A percentile compares a stretch with the other conserved stretches of the same genome.
phyloP scores from a whole-genome alignment of 2,113 vertebrate species.

The Crotalus tigris region DNA sequence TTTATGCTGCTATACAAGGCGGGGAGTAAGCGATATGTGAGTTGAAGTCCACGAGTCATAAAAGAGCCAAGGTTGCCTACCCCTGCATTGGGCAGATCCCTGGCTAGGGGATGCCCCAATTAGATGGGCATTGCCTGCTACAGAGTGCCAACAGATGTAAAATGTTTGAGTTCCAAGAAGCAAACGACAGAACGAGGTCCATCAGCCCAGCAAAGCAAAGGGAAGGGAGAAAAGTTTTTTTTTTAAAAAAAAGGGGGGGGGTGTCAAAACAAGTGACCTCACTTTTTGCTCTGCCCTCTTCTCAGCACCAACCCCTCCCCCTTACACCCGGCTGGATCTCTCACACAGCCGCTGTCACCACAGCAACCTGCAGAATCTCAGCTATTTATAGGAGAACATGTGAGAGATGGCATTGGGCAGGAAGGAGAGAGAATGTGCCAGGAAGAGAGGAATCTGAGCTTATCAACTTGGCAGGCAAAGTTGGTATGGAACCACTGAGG shows the following conservation, averaged over 20 bases:
- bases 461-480: neutral
- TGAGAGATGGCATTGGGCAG: constrained; percentile 33
- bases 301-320: constrained; percentile 7
- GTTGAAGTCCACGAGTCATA: too few species aligned
- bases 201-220: neutral
- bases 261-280: neutral
- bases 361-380: constrained; percentile 56
- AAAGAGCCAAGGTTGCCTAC: too few species aligned
- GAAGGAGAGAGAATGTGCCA: neutral
- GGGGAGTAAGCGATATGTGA: too few species aligned
- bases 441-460: neutral
- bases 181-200: neutral
- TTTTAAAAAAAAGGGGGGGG: neutral
- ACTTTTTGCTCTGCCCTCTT: neutral
- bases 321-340: constrained; percentile 1
- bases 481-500: neutral
- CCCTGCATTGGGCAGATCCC: neutral
- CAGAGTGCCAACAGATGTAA: neutral
- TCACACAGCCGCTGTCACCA: constrained; percentile 40
- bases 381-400: constrained; percentile 67
- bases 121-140: neutral
- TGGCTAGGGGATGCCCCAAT: neutral
- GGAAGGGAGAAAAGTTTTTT: too few species aligned
- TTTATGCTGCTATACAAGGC: too few species aligned
- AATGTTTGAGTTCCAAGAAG: neutral